phyloP scores from a whole-genome alignment of 2,797 vertebrate genomes.

The Hemitrygon akajei region DNA sequence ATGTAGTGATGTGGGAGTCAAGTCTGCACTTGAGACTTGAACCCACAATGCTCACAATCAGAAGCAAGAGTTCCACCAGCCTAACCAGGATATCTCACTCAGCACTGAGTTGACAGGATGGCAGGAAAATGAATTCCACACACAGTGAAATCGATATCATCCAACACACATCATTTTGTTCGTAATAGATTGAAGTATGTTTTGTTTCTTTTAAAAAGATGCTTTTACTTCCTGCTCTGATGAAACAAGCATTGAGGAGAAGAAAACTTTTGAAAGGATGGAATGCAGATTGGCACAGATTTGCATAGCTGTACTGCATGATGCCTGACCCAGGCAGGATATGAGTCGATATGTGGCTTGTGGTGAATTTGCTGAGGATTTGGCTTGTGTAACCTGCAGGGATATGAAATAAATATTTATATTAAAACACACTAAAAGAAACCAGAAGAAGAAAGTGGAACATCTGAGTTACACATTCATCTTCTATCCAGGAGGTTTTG shows the following conservation, averaged over 20 bases:
- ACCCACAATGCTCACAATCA: not conserved
- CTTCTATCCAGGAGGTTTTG: not conserved
- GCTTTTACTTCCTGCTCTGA: slow-evolving; percentile 21
- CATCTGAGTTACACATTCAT: slow-evolving; percentile 16
- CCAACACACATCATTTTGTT: not conserved
- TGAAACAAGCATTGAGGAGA: slow-evolving; percentile 25
- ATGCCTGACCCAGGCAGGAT: not conserved
- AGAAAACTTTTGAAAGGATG: slow-evolving; percentile 7
- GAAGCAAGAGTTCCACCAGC: not conserved
- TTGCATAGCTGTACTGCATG: not conserved
- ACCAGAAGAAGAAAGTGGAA: slow-evolving; percentile 27
- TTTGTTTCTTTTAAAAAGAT: slow-evolving; percentile 29
- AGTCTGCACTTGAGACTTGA: not conserved
- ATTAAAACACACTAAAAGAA: not conserved
- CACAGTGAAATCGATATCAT: not conserved
- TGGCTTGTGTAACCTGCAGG: not conserved
- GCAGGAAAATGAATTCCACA: slow-evolving; percentile 16
- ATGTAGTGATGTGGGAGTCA: not conserved
- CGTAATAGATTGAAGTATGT: not conserved
- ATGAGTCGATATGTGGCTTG: not conserved
- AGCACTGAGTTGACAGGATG: not conserved
- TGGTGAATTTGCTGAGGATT: not conserved
- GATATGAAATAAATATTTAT: slow-evolving; percentile 1
- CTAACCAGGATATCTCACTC: not conserved
- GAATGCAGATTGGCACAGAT: not conserved